phyloP scores from a whole-genome alignment of 1,140 invertebrate genomes.

The Phymastichus coffea region DNA sequence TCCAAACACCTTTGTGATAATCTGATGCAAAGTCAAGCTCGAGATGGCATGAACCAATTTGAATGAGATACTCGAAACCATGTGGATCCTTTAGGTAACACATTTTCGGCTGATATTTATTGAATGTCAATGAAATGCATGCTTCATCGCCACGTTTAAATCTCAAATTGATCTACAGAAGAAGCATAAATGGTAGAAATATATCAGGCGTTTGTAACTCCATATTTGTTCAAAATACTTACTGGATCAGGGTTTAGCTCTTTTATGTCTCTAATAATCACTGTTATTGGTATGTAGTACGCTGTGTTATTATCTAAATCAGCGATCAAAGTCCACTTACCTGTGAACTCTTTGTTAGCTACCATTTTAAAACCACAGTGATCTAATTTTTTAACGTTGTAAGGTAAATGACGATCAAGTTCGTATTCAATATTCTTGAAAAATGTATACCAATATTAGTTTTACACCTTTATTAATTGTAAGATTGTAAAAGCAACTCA shows the following conservation, averaged over 20 bases:
- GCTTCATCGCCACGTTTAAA: slow-evolving; percentile 12
- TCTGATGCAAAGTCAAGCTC: not conserved
- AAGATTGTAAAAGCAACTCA: no score
- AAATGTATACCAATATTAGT: no score
- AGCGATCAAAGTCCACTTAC: slow-evolving; percentile 20
- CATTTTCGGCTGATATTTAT: not conserved
- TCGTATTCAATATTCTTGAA: no score
- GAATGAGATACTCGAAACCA: not conserved
- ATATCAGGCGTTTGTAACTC: not conserved
- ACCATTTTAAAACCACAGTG: slow-evolving; percentile 19
- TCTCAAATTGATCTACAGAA: not conserved
- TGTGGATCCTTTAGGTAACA: slow-evolving; percentile 14
- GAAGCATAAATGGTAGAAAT: no score
- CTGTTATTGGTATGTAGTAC: not conserved
- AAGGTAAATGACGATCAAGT: no score
- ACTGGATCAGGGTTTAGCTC: not conserved
- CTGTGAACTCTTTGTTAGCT: not conserved
- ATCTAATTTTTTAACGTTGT: not conserved
- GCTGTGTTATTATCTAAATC: slow-evolving; percentile 13
- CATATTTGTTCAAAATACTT: not conserved
- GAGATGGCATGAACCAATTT: not conserved
- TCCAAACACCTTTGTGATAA: slow-evolving; percentile 18
- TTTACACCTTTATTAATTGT: no score
- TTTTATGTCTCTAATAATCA: not conserved
- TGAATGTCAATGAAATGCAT: not conserved